Evolutionary conservation across 1,140 invertebrate genomes (phyloP).

Genomic region (Drosophila tristis): DNA sequence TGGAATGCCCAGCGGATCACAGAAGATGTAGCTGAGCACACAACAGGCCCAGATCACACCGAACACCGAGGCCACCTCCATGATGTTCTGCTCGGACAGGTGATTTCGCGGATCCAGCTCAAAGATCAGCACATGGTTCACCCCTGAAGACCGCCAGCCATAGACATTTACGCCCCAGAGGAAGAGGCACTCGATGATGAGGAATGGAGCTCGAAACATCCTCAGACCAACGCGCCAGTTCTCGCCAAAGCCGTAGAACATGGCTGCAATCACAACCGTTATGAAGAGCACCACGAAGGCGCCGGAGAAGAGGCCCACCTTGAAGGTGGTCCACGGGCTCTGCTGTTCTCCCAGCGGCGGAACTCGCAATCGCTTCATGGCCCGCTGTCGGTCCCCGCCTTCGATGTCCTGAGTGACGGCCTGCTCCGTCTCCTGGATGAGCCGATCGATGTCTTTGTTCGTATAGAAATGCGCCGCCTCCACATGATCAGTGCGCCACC

Average conservation of each 20-base stretch:
- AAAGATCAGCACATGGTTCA: conserved; percentile 95
- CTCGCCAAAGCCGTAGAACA: conserved; percentile 77
- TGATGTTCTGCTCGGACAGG: conserved; percentile 92
- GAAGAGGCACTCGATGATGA: conserved; percentile 93
- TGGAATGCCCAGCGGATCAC: conserved; percentile 89
- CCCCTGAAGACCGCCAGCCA: conserved; percentile 93
- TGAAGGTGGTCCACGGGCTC: conserved; percentile 93
- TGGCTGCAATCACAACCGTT: conserved; percentile 90
- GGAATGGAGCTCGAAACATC: conserved; percentile 92
- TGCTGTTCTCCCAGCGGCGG: conserved; percentile 94
- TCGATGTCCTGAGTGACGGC: conserved; percentile 93
- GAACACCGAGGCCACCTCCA: conserved; percentile 94
- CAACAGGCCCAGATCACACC: conserved; percentile 93
- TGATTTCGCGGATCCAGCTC: conserved; percentile 96
- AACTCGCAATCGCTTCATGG: conserved; percentile 94
- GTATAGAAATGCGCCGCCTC: conserved; percentile 93
- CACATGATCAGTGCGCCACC: conserved; percentile 92
- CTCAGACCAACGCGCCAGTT: conserved; percentile 86
- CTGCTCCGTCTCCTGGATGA: conserved; percentile 93
- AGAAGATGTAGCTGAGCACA: conserved; percentile 88
- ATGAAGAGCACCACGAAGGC: conserved; percentile 91
- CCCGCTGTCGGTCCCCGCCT: conserved; percentile 91
- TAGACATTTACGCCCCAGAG: conserved; percentile 95
- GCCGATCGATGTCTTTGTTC: conserved; percentile 94
- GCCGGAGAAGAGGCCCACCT: conserved; percentile 92